These are phyloP conservation scores for Vicugna pacos DNA, from an alignment of 2,113 vertebrate species.

Conservation along the genomic window DNA sequence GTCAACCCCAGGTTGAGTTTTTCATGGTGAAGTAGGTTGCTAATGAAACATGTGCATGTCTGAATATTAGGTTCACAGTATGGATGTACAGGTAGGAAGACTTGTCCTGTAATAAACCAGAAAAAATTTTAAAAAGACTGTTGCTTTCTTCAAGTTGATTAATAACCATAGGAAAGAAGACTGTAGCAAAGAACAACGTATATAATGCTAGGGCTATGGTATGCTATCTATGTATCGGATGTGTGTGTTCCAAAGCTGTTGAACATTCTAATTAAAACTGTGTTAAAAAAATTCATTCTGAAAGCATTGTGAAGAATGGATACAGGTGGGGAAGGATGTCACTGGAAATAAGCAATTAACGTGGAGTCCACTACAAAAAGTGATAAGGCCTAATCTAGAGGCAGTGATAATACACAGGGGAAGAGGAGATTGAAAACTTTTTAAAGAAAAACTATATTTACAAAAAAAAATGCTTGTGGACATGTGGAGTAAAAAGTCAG, in stretches of 20 bases:
- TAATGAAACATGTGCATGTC: background rate
- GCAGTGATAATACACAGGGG: background rate
- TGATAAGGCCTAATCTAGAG: background rate
- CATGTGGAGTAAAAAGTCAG: background rate
- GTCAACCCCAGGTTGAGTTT: background rate
- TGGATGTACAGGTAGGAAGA: fast-evolving
- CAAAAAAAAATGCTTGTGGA: background rate
- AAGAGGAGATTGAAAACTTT: background rate
- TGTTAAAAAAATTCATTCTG: background rate
- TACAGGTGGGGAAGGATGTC: background rate
- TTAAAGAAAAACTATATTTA: background rate
- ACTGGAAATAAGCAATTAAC: background rate
- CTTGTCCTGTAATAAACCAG: background rate
- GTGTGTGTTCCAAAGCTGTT: background rate
- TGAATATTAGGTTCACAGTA: background rate
- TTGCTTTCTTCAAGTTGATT: background rate
- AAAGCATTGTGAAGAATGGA: background rate
- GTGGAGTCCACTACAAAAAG: background rate
- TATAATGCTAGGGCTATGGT: background rate
- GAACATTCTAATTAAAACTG: background rate
- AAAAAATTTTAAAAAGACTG: background rate
- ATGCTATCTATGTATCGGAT: background rate
- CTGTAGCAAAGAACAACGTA: background rate
- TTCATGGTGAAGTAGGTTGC: background rate
- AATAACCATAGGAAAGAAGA: background rate